Base-by-base conservation (phyloP, 1,140 invertebrate genomes). In the Drosophila jambulina region DNA sequence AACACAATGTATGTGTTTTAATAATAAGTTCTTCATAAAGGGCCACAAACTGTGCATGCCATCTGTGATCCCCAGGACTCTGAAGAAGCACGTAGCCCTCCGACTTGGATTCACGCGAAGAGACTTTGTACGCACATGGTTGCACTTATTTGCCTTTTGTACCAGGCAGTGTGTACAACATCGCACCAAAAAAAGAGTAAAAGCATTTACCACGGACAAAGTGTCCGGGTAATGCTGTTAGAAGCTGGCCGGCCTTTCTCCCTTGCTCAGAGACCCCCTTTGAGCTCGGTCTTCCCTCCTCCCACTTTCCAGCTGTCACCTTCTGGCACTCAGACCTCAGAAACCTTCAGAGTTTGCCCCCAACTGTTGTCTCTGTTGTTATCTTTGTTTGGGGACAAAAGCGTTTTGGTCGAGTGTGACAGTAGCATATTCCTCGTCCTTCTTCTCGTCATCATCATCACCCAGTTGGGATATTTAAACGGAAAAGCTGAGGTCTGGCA, bases 381-480 rank as follows among this genome's bases (percentile, higher is more conserved):
- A 56, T 78, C 79, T 72, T 59, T 78, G 71, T 68, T 70, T 57
- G 53, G 80, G 84, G 61, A 87, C 83, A 87, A 87, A 88, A 82
- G 83, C 80, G 71, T 78, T 85, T 70, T 67, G 64, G 60, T 77
- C 60, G 69, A 80, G 77, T 83, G 80, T 78, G 65, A 68, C 58
- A 83, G 84, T 71, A 70, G 77, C 77, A 80, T 83, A 80, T 80
- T 75, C 48, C 19, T 38, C 51, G 51, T 56, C 21, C 53, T 46
- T 15, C 23, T 65, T 19, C 15, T 64, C 60, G 36, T 48, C 65
- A 51, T 48, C 65, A 65, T 65, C 67, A 17, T 19, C 46, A 21
- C 17, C 63, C 78, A 83, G 46, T 63, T 64, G 64, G 68, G 67
- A 79, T 72, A 77, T 75, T 75, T 72, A 74, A 65, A 42, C 46